A percentile compares a stretch with the other conserved stretches of the same genome.
Conservation (phyloP, 1,140 invertebrate genomes). For the Diachasmimorpha longicaudata region DNA sequence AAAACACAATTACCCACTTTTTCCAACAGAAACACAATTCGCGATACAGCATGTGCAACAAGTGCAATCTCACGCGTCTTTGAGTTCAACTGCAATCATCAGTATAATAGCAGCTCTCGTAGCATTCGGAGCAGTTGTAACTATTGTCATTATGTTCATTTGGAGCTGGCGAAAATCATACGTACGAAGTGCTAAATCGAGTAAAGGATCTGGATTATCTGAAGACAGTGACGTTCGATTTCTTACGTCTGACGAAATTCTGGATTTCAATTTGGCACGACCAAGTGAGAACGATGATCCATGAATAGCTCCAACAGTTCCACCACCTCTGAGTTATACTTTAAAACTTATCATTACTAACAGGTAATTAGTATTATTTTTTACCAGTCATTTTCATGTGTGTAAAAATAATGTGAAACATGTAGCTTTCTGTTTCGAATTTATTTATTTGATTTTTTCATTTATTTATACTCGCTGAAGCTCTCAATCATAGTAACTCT, state of each 20-base stretch:
- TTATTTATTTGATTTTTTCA: background rate
- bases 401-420: background rate
- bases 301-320: constrained; percentile 22
- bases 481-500: background rate
- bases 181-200: constrained; percentile 39
- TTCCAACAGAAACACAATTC: constrained; percentile 8
- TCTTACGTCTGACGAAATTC: constrained; percentile 64
- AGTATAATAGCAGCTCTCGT: constrained; percentile 41
- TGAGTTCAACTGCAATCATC: constrained; percentile 41
- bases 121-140: constrained; percentile 36
- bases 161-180: constrained; percentile 46
- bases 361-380: background rate
- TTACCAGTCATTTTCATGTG: background rate
- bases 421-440: background rate
- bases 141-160: constrained; percentile 40
- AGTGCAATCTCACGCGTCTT: constrained; percentile 5
- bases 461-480: background rate
- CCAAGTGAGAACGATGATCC: constrained; percentile 49
- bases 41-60: constrained; percentile 2
- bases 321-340: background rate
- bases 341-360: background rate
- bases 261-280: constrained; percentile 64
- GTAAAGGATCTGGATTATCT: constrained; percentile 46
- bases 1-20: background rate
- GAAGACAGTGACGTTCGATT: constrained; percentile 67